Base-by-base conservation (phyloP, 2,888 invertebrate species). In the Arctia plantaginis region DNA sequence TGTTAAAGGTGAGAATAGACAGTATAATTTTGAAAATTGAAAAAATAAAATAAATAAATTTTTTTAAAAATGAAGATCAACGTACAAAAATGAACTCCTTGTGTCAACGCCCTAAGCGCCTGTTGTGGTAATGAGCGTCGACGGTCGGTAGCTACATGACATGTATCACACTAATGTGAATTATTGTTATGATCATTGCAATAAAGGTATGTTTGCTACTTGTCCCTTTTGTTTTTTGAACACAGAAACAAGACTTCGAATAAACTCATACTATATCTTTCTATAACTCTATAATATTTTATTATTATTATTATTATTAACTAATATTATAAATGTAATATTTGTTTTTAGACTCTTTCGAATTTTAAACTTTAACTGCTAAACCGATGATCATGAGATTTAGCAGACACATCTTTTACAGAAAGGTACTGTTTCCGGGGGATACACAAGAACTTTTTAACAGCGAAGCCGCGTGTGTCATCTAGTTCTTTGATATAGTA, bases 151-250 rank as follows among this genome's bases (percentile, higher is more conserved):
- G 85, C 88, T 78, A 86, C 85, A 86, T 89, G 89, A 90, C 88
- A 84, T 83, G 91, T 90, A 89, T 93, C 92, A 93, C 87, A 84
- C 82, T 86, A 88, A 90, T 87, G 89, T 92, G 91, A 93, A 89
- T 89, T 93, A 93, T 90, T 90, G 91, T 91, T 93, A 92, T 89
- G 90, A 90, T 88, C 90, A 87, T 81, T 81, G 80, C 71, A 86
- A 89, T 91, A 91, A 90, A 88, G 84, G 86, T 87, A 83, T 82
- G 79, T 86, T 88, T 87, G 85, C 86, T 85, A 83, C 81, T 83
- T 79, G 76, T 80, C 78, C 73, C 77, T 80, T 84, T 82, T 84
- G 80, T 76, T 82, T 76, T 71, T 62, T 69, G 67, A 74, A 77
- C 69, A 71, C 69, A 73, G 66, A 66, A 66, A 69, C 74, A 72